phyloP scores from a whole-genome alignment of 1,140 invertebrate species.

The Trichomalopsis sarcophagae region DNA sequence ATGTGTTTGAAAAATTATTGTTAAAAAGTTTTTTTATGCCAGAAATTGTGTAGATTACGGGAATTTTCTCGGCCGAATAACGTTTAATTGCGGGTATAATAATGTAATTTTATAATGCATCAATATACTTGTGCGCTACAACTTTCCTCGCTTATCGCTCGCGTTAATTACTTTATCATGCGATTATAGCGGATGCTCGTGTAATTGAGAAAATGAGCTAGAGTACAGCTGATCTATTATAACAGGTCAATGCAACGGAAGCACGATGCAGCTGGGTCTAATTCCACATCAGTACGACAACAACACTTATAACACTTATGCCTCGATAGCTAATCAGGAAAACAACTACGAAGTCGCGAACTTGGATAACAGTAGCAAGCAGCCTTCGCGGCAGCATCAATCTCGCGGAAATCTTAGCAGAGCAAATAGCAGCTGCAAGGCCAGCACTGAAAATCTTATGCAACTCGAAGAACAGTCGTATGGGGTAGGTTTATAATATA shows the following conservation, averaged over 20 bases:
- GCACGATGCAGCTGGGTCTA: conserved; percentile 64
- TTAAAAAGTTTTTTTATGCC: too few relatives aligned
- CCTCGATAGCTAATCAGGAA: conserved; percentile 62
- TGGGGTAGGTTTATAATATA: conserved; percentile 26
- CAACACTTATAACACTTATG: conserved; percentile 64
- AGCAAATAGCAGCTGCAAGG: conserved; percentile 46
- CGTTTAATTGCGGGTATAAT: too few relatives aligned
- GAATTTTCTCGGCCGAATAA: too few relatives aligned
- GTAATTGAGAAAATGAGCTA: not conserved
- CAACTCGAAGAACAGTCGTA: conserved; percentile 44
- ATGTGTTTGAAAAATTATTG: too few relatives aligned
- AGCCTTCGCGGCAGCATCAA: not conserved
- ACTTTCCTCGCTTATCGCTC: too few relatives aligned
- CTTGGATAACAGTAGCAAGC: not conserved
- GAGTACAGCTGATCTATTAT: not conserved
- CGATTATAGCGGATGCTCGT: too few relatives aligned
- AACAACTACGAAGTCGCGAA: conserved; percentile 62
- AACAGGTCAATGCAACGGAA: conserved; percentile 56
- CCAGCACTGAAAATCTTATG: conserved; percentile 41
- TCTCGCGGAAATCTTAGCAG: not conserved
- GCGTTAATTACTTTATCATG: too few relatives aligned
- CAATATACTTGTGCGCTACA: too few relatives aligned
- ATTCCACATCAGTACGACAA: conserved; percentile 65
- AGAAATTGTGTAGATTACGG: too few relatives aligned
- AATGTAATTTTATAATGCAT: too few relatives aligned